Conservation (phyloP, 2,888 invertebrate species). For the Vesta saturnalis region DNA sequence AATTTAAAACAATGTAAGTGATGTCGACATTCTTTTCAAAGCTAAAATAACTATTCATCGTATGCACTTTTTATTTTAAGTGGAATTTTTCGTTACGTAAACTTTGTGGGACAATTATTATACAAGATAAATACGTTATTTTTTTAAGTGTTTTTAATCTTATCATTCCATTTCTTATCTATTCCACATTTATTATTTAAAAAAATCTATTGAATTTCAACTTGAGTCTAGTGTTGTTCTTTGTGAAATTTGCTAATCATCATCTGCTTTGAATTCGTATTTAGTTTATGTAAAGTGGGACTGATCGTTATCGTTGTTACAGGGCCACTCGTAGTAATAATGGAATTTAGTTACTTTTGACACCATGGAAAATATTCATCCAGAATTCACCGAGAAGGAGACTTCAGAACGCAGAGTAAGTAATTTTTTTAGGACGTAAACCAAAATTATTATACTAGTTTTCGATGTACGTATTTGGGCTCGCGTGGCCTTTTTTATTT, state of each 20-base stretch:
- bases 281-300: not conserved
- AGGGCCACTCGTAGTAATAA: constrained; percentile 25
- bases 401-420: constrained; percentile 27
- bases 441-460: not conserved
- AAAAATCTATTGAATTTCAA: not conserved
- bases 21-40: constrained; percentile 5
- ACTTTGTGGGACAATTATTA: not conserved
- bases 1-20: not conserved
- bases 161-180: no score
- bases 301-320: not conserved
- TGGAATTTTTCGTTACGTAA: not conserved
- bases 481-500: no score
- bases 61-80: not conserved
- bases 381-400: constrained; percentile 26
- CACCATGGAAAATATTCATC: constrained; percentile 30
- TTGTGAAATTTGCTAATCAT: not conserved
- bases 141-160: not conserved
- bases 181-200: no score
- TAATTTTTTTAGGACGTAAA: no score
- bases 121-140: not conserved
- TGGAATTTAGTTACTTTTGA: constrained; percentile 24
- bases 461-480: not conserved
- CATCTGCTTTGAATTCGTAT: no score
- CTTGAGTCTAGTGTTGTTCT: not conserved
- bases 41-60: not conserved